These are phyloP conservation scores for Heteronetta atricapilla DNA, from an alignment of 2,113 vertebrate genomes.

Conservation along the genomic window DNA sequence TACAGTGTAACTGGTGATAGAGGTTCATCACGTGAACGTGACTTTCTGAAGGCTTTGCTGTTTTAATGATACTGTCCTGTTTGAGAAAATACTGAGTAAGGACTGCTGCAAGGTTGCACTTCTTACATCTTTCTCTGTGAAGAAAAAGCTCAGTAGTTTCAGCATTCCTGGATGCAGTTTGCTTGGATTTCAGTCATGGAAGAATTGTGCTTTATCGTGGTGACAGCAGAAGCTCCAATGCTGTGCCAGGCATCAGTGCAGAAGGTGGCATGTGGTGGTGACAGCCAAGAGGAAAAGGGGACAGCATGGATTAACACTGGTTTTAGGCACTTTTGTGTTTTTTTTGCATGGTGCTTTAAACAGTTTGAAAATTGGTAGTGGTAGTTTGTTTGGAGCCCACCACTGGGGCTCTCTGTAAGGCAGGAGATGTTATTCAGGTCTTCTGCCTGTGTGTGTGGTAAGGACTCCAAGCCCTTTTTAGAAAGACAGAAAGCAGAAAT, in stretches of 20 bases:
- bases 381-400: not conserved
- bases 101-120: not conserved
- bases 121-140: not conserved
- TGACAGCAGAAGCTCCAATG: not conserved
- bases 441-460: not conserved
- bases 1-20: not conserved
- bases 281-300: not conserved
- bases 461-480: not conserved
- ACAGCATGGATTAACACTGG: not conserved
- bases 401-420: not conserved
- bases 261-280: not conserved
- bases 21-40: not conserved
- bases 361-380: not conserved
- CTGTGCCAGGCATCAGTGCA: not conserved
- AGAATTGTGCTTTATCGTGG: not conserved
- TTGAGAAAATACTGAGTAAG: not conserved
- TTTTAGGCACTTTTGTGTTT: not conserved
- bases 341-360: not conserved
- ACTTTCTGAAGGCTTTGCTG: not conserved
- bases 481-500: not conserved
- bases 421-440: accelerated
- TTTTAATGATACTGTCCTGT: not conserved
- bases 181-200: not conserved
- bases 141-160: not conserved
- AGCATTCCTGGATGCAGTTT: not conserved